Base-by-base conservation (phyloP, 2,113 vertebrate genomes). In the Sylvilagus bachmani region DNA sequence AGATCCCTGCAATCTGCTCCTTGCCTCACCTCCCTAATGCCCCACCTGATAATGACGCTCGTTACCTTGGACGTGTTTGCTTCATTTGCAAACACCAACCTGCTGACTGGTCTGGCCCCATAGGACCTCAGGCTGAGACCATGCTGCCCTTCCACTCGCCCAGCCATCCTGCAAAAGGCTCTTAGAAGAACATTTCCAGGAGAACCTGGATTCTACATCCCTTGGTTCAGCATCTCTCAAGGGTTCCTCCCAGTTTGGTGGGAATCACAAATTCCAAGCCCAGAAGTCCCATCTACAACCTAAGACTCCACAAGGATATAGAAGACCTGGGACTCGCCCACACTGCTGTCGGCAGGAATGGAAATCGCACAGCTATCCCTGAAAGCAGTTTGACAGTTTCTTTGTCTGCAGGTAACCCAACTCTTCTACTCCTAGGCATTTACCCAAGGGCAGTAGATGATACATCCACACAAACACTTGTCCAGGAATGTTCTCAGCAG, bases 391-490 rank as follows among this genome's bases (percentile, higher is more conserved):
- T 49, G 70, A 14, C 82, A 22, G 33, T 51, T n/a, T 71, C 82
- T 87, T 58, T 14, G 14, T 33, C 38, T 80, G 49, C 12, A 6
- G 9, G 24, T 6, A 67, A 89, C 17, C 29, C 6, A 33, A 17
- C 51, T 55, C 24, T 82, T 78, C 75, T 24, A 69, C 25, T 75
- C 53, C 36, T 51, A 29, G 49, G 36, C 86, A 53, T 67, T 90
- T 53, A 27, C n/a, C 49, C 51, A 53, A 67, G 81, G 92, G 80
- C 81, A 24, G 82, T n/a, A 36, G 70, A 82, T 94, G 55, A 21
- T 31, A 71, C 13, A 31, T 31, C 31, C 8, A 44, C 27, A 61
- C 33, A 74, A 9, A 12, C 29, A 5, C 38, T 31, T 24, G 33
- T 38, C 81, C 80, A 51, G 33, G 44, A n/a, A 89, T 21, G 79